Percentiles rank a stretch among this genome's conserved stretches.
Evolutionary conservation across 2,797 vertebrate genomes (phyloP).

Genomic region (Cygnus olor): DNA sequence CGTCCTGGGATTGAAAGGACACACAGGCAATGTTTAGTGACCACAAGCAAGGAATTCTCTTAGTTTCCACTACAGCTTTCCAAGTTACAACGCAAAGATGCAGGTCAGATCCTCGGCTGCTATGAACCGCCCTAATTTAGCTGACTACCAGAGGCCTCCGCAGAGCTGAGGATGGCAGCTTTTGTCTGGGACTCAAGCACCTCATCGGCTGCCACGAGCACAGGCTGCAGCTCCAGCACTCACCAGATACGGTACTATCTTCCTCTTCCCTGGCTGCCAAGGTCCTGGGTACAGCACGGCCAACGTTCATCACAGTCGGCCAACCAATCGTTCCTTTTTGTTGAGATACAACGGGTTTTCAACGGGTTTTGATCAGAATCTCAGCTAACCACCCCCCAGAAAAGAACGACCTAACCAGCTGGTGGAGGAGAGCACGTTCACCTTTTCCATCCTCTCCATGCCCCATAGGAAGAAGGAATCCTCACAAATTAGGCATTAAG

Average conservation of each 20-base stretch:
- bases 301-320: accelerated
- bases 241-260: neutral
- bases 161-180: neutral
- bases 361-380: neutral
- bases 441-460: neutral
- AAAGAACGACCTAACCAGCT: accelerated
- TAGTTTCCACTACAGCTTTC: neutral
- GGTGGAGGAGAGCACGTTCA: accelerated
- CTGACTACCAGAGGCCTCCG: neutral
- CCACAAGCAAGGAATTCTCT: neutral
- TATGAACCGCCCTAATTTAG: neutral
- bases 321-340: neutral
- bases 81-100: neutral
- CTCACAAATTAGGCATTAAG: neutral
- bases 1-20: neutral
- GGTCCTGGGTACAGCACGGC: neutral
- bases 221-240: neutral
- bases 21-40: accelerated
- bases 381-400: neutral
- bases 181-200: neutral
- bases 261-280: neutral
- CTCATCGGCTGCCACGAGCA: accelerated
- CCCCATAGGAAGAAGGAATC: neutral
- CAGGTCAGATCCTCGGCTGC: neutral
- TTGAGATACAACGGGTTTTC: neutral